Evolutionary conservation across 2,113 vertebrate genomes (phyloP).

Genomic region (Hiodon tergisus): DNA sequence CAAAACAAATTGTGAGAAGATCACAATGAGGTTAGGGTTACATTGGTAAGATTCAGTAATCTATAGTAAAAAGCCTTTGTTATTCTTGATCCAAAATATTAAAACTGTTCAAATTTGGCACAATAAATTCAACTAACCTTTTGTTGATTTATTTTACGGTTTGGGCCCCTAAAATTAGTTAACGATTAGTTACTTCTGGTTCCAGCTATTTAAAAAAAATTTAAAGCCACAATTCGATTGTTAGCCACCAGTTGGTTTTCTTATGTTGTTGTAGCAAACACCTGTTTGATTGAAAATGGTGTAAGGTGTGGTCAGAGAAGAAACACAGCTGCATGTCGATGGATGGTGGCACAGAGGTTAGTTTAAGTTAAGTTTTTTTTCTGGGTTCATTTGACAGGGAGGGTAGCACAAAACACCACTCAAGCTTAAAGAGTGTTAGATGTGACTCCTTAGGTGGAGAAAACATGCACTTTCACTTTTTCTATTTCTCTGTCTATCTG

Average conservation of each 20-base stretch:
- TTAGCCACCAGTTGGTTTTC: neutral
- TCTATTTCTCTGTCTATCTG: constrained; percentile 42
- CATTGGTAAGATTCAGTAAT: too few relatives aligned
- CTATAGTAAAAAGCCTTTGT: too few relatives aligned
- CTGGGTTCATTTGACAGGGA: neutral
- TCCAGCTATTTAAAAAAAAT: too few relatives aligned
- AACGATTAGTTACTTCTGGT: too few relatives aligned
- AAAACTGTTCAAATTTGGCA: too few relatives aligned
- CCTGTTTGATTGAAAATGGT: constrained; percentile 4
- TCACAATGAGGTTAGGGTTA: too few relatives aligned
- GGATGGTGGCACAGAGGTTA: neutral
- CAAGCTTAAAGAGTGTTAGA: constrained; percentile 20
- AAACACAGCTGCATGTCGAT: neutral
- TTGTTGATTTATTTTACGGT: too few relatives aligned
- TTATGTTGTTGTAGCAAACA: neutral
- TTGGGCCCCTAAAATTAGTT: too few relatives aligned
- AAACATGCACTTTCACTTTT: constrained; percentile 33
- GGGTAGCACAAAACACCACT: neutral
- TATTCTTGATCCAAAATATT: too few relatives aligned
- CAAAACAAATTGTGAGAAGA: too few relatives aligned
- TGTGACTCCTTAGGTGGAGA: constrained; percentile 42
- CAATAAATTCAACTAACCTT: too few relatives aligned
- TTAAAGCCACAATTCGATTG: neutral
- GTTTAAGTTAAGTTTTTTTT: neutral
- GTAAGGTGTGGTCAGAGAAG: neutral